Conservation (phyloP, 2,113 vertebrate genomes). For the Psephotus haematonotus region DNA sequence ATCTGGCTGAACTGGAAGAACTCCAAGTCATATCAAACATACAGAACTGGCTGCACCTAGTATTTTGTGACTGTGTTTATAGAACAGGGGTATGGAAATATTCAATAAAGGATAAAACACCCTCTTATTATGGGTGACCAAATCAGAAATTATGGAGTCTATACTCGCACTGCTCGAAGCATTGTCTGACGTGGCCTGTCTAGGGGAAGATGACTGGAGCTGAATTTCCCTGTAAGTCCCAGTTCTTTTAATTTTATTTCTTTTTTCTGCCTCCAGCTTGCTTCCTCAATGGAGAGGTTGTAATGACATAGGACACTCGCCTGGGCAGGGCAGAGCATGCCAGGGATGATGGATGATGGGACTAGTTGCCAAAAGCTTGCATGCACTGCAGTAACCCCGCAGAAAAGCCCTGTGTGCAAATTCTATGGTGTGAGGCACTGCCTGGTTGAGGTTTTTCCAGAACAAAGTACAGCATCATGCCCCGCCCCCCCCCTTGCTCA, state of each 20-base stretch:
- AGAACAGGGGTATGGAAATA: background rate
- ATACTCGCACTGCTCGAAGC: background rate
- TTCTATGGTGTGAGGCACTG: fast-evolving
- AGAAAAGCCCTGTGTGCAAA: background rate
- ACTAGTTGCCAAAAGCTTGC: background rate
- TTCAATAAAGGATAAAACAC: background rate
- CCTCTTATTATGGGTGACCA: background rate
- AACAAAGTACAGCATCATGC: background rate
- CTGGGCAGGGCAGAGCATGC: background rate
- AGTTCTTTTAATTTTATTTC: background rate
- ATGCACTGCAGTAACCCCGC: background rate
- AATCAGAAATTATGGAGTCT: background rate
- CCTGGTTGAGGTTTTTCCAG: background rate
- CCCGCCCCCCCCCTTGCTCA: fast-evolving
- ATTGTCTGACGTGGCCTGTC: background rate
- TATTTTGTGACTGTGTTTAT: slow-evolving; percentile 28
- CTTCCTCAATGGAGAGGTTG: background rate
- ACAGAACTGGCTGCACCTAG: background rate
- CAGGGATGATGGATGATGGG: background rate
- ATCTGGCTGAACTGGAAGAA: background rate
- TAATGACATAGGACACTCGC: background rate
- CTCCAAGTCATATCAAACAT: background rate
- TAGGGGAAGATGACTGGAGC: background rate
- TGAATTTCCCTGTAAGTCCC: background rate
- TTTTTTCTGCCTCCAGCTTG: background rate